phyloP scores from a whole-genome alignment of 2,797 vertebrate species.

The Sphaeramia orbicularis region DNA sequence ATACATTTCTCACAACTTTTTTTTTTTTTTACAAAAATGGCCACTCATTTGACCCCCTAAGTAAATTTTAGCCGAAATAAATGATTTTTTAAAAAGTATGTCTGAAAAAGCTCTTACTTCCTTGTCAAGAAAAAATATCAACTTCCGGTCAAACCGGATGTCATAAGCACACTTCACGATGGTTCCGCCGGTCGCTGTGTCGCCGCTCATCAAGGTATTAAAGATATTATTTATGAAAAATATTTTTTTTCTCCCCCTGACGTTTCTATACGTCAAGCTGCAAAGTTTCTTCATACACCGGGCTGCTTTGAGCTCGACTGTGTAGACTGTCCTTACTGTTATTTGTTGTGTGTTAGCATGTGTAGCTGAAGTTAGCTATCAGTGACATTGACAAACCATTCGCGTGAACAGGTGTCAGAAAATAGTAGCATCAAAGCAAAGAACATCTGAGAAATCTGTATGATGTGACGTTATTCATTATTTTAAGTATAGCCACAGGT shows the following conservation, averaged over 20 bases:
- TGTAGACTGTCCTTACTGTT: no score
- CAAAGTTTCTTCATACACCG: no score
- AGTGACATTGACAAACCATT: constrained; percentile 69
- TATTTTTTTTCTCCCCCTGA: no score
- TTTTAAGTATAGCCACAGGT: background rate
- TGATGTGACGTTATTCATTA: rapidly evolving
- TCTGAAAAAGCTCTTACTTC: background rate
- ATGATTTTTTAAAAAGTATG: no score
- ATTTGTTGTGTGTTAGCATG: constrained; percentile 7
- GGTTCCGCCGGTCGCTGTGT: constrained; percentile 90
- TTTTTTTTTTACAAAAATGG: no score
- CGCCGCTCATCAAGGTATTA: constrained; percentile 92
- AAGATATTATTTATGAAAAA: no score
- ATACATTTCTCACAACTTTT: no score
- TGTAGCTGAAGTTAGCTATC: constrained; percentile 49
- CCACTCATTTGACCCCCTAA: no score
- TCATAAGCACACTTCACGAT: constrained; percentile 71
- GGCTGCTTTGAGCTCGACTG: no score
- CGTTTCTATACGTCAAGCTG: no score
- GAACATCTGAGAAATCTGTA: background rate
- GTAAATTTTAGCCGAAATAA: no score
- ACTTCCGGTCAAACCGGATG: constrained; percentile 57
- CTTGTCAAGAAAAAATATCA: background rate
- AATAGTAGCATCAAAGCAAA: no score
- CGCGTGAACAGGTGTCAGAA: background rate